Percentiles rank a stretch among this genome's conserved stretches.
phyloP scores from a whole-genome alignment of 2,113 vertebrate species.

The Clarias gariepinus region DNA sequence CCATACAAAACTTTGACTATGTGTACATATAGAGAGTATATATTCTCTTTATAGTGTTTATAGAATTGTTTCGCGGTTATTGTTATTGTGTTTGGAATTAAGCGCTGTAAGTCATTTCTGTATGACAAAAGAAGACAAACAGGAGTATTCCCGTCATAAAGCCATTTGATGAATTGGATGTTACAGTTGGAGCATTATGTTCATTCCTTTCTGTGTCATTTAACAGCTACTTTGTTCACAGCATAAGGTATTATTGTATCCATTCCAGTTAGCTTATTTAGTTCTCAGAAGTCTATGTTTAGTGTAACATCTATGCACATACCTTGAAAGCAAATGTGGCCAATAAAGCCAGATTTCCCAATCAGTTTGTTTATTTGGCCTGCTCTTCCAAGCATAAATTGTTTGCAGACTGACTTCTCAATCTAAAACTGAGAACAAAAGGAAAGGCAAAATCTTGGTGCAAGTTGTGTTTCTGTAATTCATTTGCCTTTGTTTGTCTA shows the following conservation, averaged over 20 bases:
- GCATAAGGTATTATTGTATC: neutral
- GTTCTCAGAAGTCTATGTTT: neutral
- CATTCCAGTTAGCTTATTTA: neutral
- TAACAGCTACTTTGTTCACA: neutral
- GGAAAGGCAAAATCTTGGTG: neutral
- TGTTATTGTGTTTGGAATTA: too few species aligned
- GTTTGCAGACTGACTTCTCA: constrained; percentile 47
- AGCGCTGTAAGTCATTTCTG: neutral
- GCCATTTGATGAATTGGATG: neutral
- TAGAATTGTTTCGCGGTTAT: too few species aligned
- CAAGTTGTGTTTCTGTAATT: constrained; percentile 30
- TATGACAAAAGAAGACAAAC: neutral
- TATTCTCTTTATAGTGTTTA: too few species aligned
- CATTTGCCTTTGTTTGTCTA: constrained; percentile 40
- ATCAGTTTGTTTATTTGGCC: constrained; percentile 17
- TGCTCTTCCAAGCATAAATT: constrained; percentile 30
- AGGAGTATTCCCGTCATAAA: neutral
- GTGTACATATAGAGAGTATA: too few species aligned
- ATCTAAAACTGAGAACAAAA: constrained; percentile 7
- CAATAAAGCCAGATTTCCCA: constrained; percentile 26
- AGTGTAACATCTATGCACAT: neutral
- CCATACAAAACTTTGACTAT: too few species aligned
- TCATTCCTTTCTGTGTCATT: neutral
- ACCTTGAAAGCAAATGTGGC: constrained; percentile 11
- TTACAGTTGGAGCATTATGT: neutral